Evolutionary conservation across 2,797 vertebrate species (phyloP), one percentile per base, ranked within the genome.

Genomic region (Amphiprion clarkii): DNA sequence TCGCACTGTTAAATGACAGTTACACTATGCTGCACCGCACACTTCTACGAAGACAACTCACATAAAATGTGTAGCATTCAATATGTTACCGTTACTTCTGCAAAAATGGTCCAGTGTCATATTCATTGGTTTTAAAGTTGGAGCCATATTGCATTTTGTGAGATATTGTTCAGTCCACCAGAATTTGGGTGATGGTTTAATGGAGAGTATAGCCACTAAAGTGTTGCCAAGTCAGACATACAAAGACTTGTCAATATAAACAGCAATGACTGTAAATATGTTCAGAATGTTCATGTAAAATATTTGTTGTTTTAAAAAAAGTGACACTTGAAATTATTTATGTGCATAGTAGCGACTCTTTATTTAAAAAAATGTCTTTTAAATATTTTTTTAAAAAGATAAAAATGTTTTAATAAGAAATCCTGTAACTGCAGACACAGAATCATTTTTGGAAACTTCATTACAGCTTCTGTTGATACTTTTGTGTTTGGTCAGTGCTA

Each of bases 401-500:
- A 1, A 46, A 44, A 27, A 61, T 42, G 59, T 71, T 75, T 76
- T 60, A 49, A 60, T 73, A 68, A 52, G 21, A 46, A 71, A 61
- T 58, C 16, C 52, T 74, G 62, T 9, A 21, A 62, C 21, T 68
- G 54, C 4, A 70, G 8, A 5, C 31, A 33, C 31, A 33, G 31
- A 33, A 5, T 62, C 3, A 5, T 16, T 46, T 46, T 46, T 14
- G 11, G 42, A 46, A 17, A 46, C 42, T 6, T 82, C 9, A 13
- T 17, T 69, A 71, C 85, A 23, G 54, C 71, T 72, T 80, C 71
- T 59, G 63, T 72, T 54, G 56, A 54, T 79, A 64, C 21, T 54
- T 73, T 64, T 76, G 83, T 86, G 79, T 82, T 81, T 76, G 80
- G 87, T 66, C 55, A 57, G 61, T 77, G 61, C 29, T 88, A 40